A percentile compares a stretch with the other conserved stretches of the same genome.
Conservation (phyloP, 2,888 invertebrate genomes). For the Lypha dubia region DNA sequence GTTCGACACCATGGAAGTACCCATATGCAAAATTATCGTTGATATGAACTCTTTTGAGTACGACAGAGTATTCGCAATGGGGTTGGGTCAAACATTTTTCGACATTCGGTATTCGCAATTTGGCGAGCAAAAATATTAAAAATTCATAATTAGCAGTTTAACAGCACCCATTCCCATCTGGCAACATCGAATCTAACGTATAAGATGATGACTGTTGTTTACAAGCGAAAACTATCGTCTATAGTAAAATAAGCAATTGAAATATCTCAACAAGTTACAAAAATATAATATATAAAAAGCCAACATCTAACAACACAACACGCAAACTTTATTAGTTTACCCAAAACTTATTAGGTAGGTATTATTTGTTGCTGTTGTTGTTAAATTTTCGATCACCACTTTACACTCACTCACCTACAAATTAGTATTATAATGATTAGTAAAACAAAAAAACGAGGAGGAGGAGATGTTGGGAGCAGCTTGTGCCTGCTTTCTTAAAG, state of each 20-base stretch:
- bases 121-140: too few relatives aligned
- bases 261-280: slow-evolving; percentile 49
- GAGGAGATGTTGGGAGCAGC: slow-evolving; percentile 2
- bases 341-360: slow-evolving; percentile 21
- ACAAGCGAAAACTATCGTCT: slow-evolving; percentile 23
- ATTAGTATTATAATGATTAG: slow-evolving; percentile 41
- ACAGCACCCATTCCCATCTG: too few relatives aligned
- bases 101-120: too few relatives aligned
- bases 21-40: too few relatives aligned
- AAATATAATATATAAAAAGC: too few relatives aligned
- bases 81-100: too few relatives aligned
- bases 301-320: slow-evolving; percentile 40
- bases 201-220: neutral
- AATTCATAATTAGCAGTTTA: too few relatives aligned
- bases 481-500: slow-evolving; percentile 34
- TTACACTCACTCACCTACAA: slow-evolving; percentile 60
- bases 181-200: slow-evolving; percentile 15
- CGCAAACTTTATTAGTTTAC: slow-evolving; percentile 55
- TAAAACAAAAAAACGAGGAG: neutral
- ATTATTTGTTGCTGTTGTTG: slow-evolving; percentile 17
- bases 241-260: slow-evolving; percentile 38
- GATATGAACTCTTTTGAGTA: too few relatives aligned
- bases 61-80: too few relatives aligned
- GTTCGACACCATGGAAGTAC: too few relatives aligned
- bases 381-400: slow-evolving; percentile 45